phyloP scores from a whole-genome alignment of 2,113 vertebrate species.

The Hipposideros armiger region DNA sequence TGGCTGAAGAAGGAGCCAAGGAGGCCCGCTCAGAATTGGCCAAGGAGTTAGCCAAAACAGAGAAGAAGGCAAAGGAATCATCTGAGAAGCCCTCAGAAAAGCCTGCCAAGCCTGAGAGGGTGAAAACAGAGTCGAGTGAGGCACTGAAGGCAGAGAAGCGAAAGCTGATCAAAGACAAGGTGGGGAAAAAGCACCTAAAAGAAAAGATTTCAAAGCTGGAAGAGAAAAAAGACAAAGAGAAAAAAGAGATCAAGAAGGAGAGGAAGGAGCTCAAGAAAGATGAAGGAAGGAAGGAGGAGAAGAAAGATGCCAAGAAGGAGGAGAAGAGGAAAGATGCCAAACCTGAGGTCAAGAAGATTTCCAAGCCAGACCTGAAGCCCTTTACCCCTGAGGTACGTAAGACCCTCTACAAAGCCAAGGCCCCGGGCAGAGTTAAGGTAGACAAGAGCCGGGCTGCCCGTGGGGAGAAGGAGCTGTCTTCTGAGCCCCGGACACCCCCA shows the following conservation, averaged over 20 bases:
- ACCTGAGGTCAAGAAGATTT: constrained; percentile 93
- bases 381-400: constrained; percentile 98
- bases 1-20: constrained; percentile 90
- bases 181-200: constrained; percentile 94
- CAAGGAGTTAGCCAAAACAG: constrained; percentile 92
- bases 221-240: constrained; percentile 98
- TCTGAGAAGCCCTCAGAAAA: constrained; percentile 91
- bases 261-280: constrained; percentile 95
- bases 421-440: constrained; percentile 91
- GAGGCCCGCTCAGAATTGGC: constrained; percentile 91
- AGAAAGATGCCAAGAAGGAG: constrained; percentile 95
- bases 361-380: constrained; percentile 96
- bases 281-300: constrained; percentile 94
- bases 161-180: constrained; percentile 94
- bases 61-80: constrained; percentile 92
- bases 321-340: constrained; percentile 96
- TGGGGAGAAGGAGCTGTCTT: constrained; percentile 87
- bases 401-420: constrained; percentile 96
- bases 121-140: constrained; percentile 89
- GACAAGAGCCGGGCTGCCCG: constrained; percentile 91
- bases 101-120: constrained; percentile 90
- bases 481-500: constrained; percentile 83
- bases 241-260: constrained; percentile 96
- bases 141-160: constrained; percentile 93
- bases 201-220: constrained; percentile 96